phyloP scores from a whole-genome alignment of 2,113 vertebrate genomes.

The Perognathus longimembris region DNA sequence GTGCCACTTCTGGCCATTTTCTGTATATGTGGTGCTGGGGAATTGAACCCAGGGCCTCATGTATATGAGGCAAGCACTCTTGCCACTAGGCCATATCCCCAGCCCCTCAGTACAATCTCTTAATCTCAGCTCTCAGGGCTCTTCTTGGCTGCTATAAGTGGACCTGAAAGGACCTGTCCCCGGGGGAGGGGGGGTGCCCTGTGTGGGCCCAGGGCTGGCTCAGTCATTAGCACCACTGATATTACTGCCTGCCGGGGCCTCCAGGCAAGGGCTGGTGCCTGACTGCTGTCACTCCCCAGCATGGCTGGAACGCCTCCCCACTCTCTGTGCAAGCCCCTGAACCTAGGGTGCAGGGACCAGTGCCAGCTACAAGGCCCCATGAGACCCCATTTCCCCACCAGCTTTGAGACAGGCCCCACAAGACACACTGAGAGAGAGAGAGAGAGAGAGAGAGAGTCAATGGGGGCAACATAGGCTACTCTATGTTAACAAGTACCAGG shows the following conservation, averaged over 20 bases:
- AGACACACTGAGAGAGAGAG: neutral
- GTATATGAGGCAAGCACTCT: too few relatives aligned
- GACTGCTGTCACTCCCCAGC: neutral
- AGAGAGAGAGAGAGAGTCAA: neutral
- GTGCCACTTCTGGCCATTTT: too few relatives aligned
- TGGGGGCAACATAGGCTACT: neutral
- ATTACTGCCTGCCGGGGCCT: neutral
- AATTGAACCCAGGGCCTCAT: too few relatives aligned
- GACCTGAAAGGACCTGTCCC: neutral
- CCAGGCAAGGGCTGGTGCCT: too few relatives aligned
- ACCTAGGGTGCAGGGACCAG: neutral
- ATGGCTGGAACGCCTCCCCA: neutral
- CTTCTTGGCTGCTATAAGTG: neutral
- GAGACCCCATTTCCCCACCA: neutral
- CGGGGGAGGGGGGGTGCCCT: accelerated
- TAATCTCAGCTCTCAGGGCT: neutral
- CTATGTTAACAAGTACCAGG: neutral
- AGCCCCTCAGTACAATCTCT: neutral
- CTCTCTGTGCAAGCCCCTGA: neutral
- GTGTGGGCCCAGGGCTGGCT: too few relatives aligned
- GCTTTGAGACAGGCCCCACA: neutral
- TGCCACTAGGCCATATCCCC: too few relatives aligned
- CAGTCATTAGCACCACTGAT: too few relatives aligned
- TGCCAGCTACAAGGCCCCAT: neutral
- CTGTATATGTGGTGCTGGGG: too few relatives aligned